These are phyloP conservation scores for Phoenicopterus ruber DNA, from an alignment of 2,113 vertebrate species.

Conservation along the genomic window DNA sequence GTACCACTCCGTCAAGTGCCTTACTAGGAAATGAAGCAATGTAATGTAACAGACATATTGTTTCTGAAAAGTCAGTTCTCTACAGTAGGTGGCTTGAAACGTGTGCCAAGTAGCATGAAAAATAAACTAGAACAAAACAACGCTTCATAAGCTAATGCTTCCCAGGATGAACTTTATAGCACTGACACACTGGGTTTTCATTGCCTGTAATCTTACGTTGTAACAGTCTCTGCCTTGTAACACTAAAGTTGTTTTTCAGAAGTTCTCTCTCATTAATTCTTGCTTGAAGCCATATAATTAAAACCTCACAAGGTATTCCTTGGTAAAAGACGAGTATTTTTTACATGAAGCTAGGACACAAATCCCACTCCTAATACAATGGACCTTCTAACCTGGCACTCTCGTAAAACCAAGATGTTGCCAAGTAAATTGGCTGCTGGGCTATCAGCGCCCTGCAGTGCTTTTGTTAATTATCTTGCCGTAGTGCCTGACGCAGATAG, in stretches of 20 bases:
- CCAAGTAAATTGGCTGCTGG: slow-evolving; percentile 19
- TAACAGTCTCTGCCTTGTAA: background rate
- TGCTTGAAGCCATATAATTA: slow-evolving; percentile 25
- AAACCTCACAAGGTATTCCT: background rate
- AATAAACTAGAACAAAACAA: background rate
- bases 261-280: slow-evolving; percentile 29
- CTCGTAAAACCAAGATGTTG: background rate
- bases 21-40: background rate
- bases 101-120: background rate
- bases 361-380: background rate
- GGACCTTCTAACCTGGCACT: slow-evolving; percentile 21
- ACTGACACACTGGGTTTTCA: background rate
- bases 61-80: background rate
- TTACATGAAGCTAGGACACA: background rate
- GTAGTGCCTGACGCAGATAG: slow-evolving; percentile 53
- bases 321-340: slow-evolving; percentile 13
- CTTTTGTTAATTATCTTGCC: slow-evolving; percentile 72
- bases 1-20: background rate
- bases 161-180: background rate
- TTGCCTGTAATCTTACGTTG: background rate
- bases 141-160: background rate
- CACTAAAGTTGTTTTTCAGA: background rate
- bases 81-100: background rate
- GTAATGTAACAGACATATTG: background rate
- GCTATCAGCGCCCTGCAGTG: slow-evolving; percentile 59